These are phyloP conservation scores for Phodopus roborovskii DNA, from an alignment of 2,113 vertebrate genomes.

Conservation along the genomic window DNA sequence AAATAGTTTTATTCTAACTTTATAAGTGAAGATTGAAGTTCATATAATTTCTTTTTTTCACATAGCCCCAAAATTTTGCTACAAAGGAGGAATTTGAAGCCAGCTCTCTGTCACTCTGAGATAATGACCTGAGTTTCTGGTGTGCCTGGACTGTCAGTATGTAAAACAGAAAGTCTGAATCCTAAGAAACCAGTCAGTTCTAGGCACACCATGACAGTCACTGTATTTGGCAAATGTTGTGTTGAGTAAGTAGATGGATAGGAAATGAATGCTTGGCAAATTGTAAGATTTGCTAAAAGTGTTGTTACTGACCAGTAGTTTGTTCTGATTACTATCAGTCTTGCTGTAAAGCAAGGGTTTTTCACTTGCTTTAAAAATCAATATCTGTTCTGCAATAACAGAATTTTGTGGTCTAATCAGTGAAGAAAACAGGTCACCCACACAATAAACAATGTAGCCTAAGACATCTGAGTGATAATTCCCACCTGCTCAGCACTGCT, in stretches of 20 bases:
- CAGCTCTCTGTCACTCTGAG: neutral
- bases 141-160: neutral
- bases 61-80: neutral
- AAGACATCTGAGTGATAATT: neutral
- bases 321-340: neutral
- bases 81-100: neutral
- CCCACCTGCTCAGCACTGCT: neutral
- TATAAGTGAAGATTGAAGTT: neutral
- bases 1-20: neutral
- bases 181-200: neutral
- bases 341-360: neutral
- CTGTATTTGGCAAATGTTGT: neutral
- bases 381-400: neutral
- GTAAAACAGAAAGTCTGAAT: neutral
- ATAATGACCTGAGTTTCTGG: fast-evolving
- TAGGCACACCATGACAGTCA: fast-evolving
- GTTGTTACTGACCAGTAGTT: neutral
- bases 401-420: neutral
- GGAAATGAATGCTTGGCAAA: neutral
- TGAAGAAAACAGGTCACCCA: neutral
- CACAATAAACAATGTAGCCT: neutral
- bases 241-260: neutral
- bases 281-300: neutral
- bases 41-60: neutral
- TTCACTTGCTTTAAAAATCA: neutral